phyloP scores from a whole-genome alignment of 2,797 vertebrate species.

The Leptodactylus fallax region DNA sequence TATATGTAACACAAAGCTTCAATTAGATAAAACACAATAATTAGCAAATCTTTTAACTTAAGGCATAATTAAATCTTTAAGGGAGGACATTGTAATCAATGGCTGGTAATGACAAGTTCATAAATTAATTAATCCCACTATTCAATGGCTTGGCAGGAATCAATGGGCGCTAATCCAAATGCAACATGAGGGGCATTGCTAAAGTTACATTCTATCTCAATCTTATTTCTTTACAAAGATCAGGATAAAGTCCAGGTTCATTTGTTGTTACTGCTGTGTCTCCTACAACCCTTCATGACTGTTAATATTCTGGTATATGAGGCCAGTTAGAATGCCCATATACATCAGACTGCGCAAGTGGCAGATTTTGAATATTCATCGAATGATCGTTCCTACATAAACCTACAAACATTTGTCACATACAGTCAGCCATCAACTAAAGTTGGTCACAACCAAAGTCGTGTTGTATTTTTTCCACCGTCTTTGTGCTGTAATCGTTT shows the following conservation, averaged over 20 bases:
- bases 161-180: slow-evolving; percentile 90
- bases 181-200: slow-evolving; percentile 69
- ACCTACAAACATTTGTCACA: too few species aligned
- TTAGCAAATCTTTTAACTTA: slow-evolving; percentile 98
- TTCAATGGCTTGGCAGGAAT: slow-evolving; percentile 84
- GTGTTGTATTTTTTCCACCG: too few species aligned
- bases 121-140: slow-evolving; percentile 98
- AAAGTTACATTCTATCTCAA: slow-evolving; percentile 71
- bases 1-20: slow-evolving; percentile 90
- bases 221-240: slow-evolving; percentile 72
- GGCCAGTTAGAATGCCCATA: too few species aligned
- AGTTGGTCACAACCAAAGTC: too few species aligned
- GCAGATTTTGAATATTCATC: too few species aligned
- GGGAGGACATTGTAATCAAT: slow-evolving; percentile 94
- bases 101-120: slow-evolving; percentile 94
- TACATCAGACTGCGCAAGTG: too few species aligned
- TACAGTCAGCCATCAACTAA: too few species aligned
- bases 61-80: slow-evolving; percentile 95
- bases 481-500: too few species aligned
- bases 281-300: too few species aligned
- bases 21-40: slow-evolving; percentile 98
- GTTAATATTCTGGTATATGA: too few species aligned
- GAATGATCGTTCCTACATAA: too few species aligned
- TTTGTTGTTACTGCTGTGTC: neutral
- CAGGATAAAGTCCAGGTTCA: slow-evolving; percentile 68